Evolutionary conservation across 64 coral and sea anemone genomes (phyloP).

Genomic region (Platygyra sinensis): DNA sequence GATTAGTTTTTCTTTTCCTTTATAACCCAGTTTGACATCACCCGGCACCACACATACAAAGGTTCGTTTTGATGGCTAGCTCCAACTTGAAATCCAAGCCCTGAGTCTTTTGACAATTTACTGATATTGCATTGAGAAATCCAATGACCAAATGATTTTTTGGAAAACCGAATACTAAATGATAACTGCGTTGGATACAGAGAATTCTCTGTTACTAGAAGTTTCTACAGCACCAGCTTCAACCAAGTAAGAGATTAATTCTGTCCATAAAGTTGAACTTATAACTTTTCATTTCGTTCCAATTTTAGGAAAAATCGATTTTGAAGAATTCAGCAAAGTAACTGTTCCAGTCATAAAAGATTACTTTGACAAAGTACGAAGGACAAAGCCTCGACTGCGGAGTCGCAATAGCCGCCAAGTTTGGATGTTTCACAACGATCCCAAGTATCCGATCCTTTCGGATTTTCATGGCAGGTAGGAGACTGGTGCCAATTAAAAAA

Average conservation of each 20-base stretch:
- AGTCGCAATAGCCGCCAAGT: constrained; percentile 87
- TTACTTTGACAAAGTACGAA: constrained; percentile 73
- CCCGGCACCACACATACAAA: no score
- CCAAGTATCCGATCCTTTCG: constrained; percentile 82
- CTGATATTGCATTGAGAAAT: no score
- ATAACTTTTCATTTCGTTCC: background rate
- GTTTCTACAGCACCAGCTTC: background rate
- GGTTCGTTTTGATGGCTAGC: no score
- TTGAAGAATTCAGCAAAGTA: constrained; percentile 69
- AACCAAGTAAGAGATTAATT: no score
- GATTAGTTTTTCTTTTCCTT: no score
- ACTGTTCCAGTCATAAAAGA: constrained; percentile 53
- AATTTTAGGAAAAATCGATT: constrained; percentile 60
- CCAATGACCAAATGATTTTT: no score
- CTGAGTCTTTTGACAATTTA: no score
- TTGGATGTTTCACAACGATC: constrained; percentile 89
- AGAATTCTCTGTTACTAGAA: background rate
- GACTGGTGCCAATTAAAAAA: background rate
- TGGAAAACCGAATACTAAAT: no score
- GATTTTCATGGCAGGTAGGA: constrained; percentile 89
- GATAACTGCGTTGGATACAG: no score
- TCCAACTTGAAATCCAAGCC: no score
- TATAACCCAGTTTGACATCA: no score
- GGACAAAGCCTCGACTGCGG: constrained; percentile 67
- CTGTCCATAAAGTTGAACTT: no score